These are phyloP conservation scores for Myiopsitta monachus DNA, from an alignment of 2,113 vertebrate species.

Conservation along the genomic window DNA sequence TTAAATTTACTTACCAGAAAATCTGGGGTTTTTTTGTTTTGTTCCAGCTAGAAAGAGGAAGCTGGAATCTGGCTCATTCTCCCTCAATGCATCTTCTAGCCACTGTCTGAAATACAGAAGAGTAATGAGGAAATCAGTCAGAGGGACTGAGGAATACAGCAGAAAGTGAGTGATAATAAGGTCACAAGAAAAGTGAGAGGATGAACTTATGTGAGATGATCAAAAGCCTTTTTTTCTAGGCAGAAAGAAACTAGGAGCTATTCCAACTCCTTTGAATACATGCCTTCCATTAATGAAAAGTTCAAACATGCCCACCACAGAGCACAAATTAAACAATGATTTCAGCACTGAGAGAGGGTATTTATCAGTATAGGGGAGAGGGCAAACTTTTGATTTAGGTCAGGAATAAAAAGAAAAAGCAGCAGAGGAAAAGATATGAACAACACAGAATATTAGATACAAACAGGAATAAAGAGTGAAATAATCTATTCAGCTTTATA, in stretches of 20 bases:
- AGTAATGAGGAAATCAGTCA: neutral
- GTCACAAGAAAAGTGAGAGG: neutral
- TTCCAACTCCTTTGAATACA: neutral
- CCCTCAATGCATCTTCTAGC: conserved; percentile 84
- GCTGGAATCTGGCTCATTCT: conserved; percentile 83
- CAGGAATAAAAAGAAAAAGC: neutral
- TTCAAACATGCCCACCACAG: neutral
- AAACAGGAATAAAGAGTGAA: neutral
- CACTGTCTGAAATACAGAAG: conserved; percentile 78
- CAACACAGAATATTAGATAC: neutral
- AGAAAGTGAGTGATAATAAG: neutral
- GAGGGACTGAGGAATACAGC: neutral
- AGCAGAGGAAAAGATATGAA: neutral
- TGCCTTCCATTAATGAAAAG: neutral
- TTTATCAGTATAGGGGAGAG: neutral
- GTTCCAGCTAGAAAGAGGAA: conserved; percentile 87
- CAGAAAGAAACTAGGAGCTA: neutral
- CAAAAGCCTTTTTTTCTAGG: neutral
- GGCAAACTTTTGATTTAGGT: neutral
- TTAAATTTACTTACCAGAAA: conserved; percentile 78
- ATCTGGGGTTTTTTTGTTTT: conserved; percentile 86
- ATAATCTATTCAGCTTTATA: conserved; percentile 33
- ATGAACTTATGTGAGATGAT: neutral
- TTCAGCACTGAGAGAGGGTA: neutral
- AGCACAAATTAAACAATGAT: neutral